phyloP scores from a whole-genome alignment of 2,888 invertebrate genomes.

The Plagodis pulveraria region DNA sequence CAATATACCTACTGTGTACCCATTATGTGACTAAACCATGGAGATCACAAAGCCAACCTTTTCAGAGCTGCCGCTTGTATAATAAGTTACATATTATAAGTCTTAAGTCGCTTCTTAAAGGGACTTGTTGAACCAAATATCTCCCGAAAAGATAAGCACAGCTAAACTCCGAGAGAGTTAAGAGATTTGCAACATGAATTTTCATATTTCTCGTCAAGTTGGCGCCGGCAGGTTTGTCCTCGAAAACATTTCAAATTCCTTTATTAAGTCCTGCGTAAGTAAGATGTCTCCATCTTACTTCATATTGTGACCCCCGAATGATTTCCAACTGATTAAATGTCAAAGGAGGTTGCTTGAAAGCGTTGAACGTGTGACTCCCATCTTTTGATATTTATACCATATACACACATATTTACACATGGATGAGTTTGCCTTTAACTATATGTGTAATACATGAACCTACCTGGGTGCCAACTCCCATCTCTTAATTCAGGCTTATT shows the following conservation, averaged over 20 bases:
- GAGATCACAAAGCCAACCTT: slow-evolving; percentile 41
- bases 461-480: too few species aligned
- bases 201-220: slow-evolving; percentile 34
- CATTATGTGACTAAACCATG: too few species aligned
- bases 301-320: slow-evolving; percentile 41
- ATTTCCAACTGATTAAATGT: slow-evolving; percentile 50
- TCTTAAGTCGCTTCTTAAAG: slow-evolving; percentile 55
- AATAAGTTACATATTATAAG: slow-evolving; percentile 29
- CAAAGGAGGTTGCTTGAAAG: slow-evolving; percentile 48
- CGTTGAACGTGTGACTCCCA: slow-evolving; percentile 43
- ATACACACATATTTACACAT: too few species aligned
- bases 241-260: slow-evolving; percentile 4
- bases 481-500: too few species aligned
- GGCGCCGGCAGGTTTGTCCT: slow-evolving; percentile 20
- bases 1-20: too few species aligned
- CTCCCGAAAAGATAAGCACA: slow-evolving; percentile 54
- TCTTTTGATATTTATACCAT: slow-evolving; percentile 35
- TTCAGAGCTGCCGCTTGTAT: slow-evolving; percentile 50
- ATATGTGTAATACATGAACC: slow-evolving; percentile 7
- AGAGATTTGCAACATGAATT: slow-evolving; percentile 52
- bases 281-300: background rate
- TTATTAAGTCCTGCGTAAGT: slow-evolving; percentile 17
- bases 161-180: slow-evolving; percentile 52
- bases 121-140: slow-evolving; percentile 57
- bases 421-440: slow-evolving; percentile 38